A percentile compares a stretch with the other conserved stretches of the same genome.
Conservation (phyloP, 1,140 invertebrate species). For the Trypoxylus dichotomus region DNA sequence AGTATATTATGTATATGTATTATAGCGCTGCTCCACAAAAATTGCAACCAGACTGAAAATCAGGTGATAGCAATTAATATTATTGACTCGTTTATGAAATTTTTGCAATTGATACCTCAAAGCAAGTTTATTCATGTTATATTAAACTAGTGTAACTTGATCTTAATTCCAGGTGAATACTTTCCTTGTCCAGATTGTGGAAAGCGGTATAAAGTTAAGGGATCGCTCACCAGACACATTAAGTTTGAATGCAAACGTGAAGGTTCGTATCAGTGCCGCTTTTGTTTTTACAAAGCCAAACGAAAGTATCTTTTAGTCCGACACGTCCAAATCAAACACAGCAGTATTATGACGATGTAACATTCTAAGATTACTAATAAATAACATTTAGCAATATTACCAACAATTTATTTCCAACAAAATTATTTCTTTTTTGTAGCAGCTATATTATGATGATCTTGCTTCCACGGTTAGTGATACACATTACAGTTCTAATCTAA, state of each 20-base stretch:
- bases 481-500: neutral
- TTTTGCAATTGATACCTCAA: too few species aligned
- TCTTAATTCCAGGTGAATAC: conserved; percentile 18
- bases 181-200: conserved; percentile 25
- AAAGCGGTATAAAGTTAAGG: conserved; percentile 48
- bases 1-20: too few species aligned
- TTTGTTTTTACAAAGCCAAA: neutral
- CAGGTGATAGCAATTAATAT: too few species aligned
- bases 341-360: neutral
- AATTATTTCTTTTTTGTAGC: too few species aligned
- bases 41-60: too few species aligned
- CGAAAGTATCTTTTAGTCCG: neutral
- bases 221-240: conserved; percentile 54
- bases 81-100: too few species aligned
- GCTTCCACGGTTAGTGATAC: too few species aligned
- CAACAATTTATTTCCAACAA: too few species aligned
- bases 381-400: neutral
- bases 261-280: neutral
- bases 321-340: conserved; percentile 1
- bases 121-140: too few species aligned
- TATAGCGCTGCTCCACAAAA: too few species aligned
- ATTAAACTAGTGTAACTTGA: neutral
- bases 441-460: too few species aligned
- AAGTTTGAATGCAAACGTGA: conserved; percentile 53
- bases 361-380: neutral